Conservation (phyloP, 92 coral and sea anemone genomes). For the Diadumene lineata region DNA sequence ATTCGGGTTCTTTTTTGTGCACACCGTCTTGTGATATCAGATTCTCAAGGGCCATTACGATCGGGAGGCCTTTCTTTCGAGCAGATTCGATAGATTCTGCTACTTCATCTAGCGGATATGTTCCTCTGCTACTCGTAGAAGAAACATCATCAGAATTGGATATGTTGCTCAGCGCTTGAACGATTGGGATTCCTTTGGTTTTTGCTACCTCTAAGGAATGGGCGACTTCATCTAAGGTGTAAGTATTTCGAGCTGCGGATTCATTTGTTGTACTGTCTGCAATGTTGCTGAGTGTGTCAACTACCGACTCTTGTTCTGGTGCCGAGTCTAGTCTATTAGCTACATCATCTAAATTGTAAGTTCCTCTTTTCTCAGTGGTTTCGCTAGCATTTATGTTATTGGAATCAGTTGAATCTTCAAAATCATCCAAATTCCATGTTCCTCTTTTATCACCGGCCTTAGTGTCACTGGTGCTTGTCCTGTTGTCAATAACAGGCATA, state of each 20-base stretch:
- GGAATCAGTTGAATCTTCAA: no score
- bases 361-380: constrained; percentile 51
- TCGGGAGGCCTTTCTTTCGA: constrained; percentile 78
- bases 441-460: no score
- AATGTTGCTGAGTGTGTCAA: constrained; percentile 55
- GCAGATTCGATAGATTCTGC: constrained; percentile 81
- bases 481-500: no score
- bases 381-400: no score
- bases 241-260: constrained; percentile 56
- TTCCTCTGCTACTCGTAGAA: constrained; percentile 56
- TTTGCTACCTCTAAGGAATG: constrained; percentile 80
- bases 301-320: constrained; percentile 57
- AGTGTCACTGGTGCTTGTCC: no score
- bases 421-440: no score
- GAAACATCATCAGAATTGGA: constrained; percentile 12
- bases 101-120: constrained; percentile 87
- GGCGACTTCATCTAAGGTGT: constrained; percentile 86
- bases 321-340: constrained; percentile 56
- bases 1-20: constrained; percentile 36
- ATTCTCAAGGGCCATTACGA: constrained; percentile 71
- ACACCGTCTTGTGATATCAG: constrained; percentile 32
- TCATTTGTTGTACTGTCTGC: not conserved
- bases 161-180: constrained; percentile 70
- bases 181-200: constrained; percentile 79
- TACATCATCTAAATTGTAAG: constrained; percentile 77